Evolutionary conservation across 2,797 vertebrate species (phyloP).

Genomic region (Eremophila alpestris): DNA sequence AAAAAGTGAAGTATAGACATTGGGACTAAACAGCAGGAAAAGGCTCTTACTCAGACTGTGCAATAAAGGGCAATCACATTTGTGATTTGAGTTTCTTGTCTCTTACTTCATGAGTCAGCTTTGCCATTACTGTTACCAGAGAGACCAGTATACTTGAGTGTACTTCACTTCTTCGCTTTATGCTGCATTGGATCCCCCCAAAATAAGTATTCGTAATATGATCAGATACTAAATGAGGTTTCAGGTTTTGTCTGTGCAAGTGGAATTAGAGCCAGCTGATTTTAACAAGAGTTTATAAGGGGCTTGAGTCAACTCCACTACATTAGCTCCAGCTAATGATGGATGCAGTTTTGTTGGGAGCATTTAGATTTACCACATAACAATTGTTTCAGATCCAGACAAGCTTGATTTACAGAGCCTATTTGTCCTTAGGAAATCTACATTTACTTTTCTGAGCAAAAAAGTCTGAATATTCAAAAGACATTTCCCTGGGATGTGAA

Average conservation of each 20-base stretch:
- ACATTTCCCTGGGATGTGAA: neutral
- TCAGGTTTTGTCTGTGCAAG: neutral
- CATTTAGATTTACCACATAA: neutral
- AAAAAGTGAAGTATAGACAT: neutral
- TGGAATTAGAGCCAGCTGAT: neutral
- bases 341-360: neutral
- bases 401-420: neutral
- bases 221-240: neutral
- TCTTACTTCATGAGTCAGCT: neutral
- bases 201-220: neutral
- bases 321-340: neutral
- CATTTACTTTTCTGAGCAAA: neutral
- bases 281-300: neutral
- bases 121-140: neutral
- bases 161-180: neutral
- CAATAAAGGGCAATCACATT: neutral
- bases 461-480: neutral
- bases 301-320: neutral
- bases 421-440: neutral
- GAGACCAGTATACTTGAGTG: neutral
- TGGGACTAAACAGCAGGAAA: constrained; percentile 1
- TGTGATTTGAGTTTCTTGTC: neutral
- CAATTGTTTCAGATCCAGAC: neutral
- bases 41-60: neutral
- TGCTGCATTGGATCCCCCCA: neutral